Conservation (phyloP, 2,888 invertebrate genomes). For the Drosophila atroscutellata region DNA sequence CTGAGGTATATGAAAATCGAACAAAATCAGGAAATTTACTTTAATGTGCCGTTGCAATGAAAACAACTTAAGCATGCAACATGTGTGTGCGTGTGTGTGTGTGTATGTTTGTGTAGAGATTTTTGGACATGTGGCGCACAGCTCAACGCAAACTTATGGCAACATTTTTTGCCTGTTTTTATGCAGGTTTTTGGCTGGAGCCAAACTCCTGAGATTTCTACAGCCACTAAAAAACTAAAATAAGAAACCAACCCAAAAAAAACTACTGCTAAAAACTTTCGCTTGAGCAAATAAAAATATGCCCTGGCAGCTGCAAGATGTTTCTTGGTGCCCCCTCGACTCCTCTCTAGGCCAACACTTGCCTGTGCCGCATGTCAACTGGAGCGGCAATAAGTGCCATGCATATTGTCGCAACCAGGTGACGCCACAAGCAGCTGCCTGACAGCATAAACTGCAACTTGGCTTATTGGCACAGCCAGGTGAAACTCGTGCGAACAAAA, state of each 20-base stretch:
- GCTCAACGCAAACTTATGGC: conserved; percentile 60
- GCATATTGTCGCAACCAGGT: conserved; percentile 73
- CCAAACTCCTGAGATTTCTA: conserved; percentile 21
- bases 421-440: conserved; percentile 43
- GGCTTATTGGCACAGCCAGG: conserved; percentile 50
- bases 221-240: conserved; percentile 29
- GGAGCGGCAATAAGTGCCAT: conserved; percentile 80
- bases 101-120: conserved; percentile 56
- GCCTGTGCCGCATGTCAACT: conserved; percentile 64
- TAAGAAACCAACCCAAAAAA: neutral
- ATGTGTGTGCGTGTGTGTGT: conserved; percentile 23
- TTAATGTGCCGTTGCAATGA: conserved; percentile 47
- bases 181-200: conserved; percentile 35
- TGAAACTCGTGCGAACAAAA: conserved; percentile 16
- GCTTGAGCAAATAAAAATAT: conserved; percentile 58
- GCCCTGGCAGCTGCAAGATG: conserved; percentile 45
- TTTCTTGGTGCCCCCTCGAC: neutral
- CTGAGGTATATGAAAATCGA: neutral
- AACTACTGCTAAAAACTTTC: conserved; percentile 44
- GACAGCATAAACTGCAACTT: conserved; percentile 45
- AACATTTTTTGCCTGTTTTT: conserved; percentile 50
- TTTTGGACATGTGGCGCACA: conserved; percentile 63
- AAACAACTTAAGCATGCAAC: conserved; percentile 44
- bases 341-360: conserved; percentile 25
- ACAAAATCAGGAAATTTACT: conserved; percentile 9